Percentiles rank a stretch among this genome's conserved stretches.
Evolutionary conservation across 2,888 invertebrate species (phyloP).

Genomic region (Pheosia tremula): DNA sequence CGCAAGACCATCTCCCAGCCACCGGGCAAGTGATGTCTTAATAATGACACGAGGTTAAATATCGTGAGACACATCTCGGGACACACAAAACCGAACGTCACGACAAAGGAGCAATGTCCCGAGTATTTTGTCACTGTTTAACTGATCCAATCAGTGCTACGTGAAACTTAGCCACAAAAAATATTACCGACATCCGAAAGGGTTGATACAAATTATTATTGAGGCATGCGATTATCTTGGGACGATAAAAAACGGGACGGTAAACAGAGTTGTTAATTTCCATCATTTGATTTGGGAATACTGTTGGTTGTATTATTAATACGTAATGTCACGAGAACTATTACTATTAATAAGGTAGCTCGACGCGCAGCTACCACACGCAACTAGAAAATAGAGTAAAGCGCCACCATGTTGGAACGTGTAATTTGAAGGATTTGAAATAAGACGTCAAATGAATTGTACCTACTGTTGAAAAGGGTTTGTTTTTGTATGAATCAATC

Average conservation of each 20-base stretch:
- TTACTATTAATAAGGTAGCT: conserved; percentile 50
- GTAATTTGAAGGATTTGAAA: conserved; percentile 66
- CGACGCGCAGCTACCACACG: conserved; percentile 52
- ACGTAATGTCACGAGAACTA: conserved; percentile 62
- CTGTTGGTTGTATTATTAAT: conserved; percentile 59
- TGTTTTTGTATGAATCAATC: conserved; percentile 67
- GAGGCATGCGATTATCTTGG: conserved; percentile 64
- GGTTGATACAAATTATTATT: conserved; percentile 71
- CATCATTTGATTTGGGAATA: conserved; percentile 56
- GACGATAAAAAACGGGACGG: conserved; percentile 62
- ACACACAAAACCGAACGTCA: conserved; percentile 63
- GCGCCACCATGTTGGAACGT: conserved; percentile 53
- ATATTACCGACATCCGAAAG: conserved; percentile 59
- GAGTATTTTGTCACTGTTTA: conserved; percentile 83
- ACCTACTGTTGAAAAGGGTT: conserved; percentile 59
- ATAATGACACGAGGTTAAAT: conserved; percentile 80
- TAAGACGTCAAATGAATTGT: conserved; percentile 76
- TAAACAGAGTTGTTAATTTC: conserved; percentile 62
- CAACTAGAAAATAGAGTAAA: conserved; percentile 55
- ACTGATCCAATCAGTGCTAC: conserved; percentile 75
- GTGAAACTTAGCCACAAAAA: conserved; percentile 65
- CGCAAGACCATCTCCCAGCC: conserved; percentile 68
- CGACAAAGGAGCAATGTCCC: conserved; percentile 74
- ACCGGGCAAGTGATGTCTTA: conserved; percentile 83
- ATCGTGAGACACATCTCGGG: conserved; percentile 76